Evolutionary conservation across 2,797 vertebrate species (phyloP).

Genomic region (Danio tinwini): DNA sequence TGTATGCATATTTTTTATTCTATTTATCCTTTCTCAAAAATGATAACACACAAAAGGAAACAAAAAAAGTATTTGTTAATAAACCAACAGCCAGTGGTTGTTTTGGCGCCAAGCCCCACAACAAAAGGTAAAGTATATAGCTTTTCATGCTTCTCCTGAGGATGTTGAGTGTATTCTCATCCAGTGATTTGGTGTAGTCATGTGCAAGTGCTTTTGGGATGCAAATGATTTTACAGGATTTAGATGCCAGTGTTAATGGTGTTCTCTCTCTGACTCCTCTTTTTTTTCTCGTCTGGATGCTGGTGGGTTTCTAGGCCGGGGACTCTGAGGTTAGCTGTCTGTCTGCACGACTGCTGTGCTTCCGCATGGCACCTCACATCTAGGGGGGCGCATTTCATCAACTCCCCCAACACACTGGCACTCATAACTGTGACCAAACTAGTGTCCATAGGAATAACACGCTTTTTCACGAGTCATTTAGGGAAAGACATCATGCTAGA

Average conservation of each 20-base stretch:
- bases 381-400: constrained; percentile 82
- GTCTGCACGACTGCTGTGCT: constrained; percentile 86
- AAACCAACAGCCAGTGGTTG: constrained; percentile 26
- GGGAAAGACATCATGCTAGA: neutral
- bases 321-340: constrained; percentile 93
- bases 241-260: constrained; percentile 71
- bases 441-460: neutral
- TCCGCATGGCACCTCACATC: constrained; percentile 82
- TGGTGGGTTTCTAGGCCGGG: constrained; percentile 84
- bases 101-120: constrained; percentile 9
- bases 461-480: neutral
- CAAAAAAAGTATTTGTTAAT: neutral
- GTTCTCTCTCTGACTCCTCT: constrained; percentile 79
- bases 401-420: constrained; percentile 83
- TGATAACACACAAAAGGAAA: too few species aligned
- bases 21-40: too few species aligned
- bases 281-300: constrained; percentile 79
- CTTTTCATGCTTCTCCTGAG: neutral
- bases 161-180: neutral
- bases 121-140: constrained; percentile 40
- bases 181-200: neutral
- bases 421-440: constrained; percentile 43
- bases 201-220: constrained; percentile 10
- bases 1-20: too few species aligned
- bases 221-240: constrained; percentile 8